Evolutionary conservation across 2,888 invertebrate species (phyloP).

Genomic region (Ormyrus pomaceus): DNA sequence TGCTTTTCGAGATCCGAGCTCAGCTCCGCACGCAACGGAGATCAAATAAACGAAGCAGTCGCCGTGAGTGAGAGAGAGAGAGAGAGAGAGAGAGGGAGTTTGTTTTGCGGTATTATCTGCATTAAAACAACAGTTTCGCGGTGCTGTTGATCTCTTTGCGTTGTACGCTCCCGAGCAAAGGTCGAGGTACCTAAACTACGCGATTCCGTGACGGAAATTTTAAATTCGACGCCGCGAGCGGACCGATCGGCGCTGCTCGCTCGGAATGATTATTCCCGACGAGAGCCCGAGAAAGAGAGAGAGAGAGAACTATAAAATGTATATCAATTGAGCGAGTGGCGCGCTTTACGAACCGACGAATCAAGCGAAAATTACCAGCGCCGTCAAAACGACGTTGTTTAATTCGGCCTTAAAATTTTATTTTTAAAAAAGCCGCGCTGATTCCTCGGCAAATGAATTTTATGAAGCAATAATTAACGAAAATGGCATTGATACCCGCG

Average conservation of each 20-base stretch:
- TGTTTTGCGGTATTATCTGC: slow-evolving; percentile 35
- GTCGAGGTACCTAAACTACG: neutral
- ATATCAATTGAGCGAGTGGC: slow-evolving; percentile 6
- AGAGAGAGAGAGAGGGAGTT: slow-evolving; percentile 39
- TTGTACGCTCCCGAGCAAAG: neutral
- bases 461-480: slow-evolving; percentile 7
- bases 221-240: slow-evolving; percentile 14
- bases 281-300: neutral
- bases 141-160: neutral
- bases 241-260: neutral
- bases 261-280: slow-evolving; percentile 6
- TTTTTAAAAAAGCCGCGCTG: no score
- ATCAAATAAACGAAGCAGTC: slow-evolving; percentile 31
- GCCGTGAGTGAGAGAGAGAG: neutral
- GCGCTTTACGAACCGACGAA: neutral
- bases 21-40: neutral
- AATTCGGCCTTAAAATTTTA: no score
- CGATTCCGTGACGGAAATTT: slow-evolving; percentile 40
- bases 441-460: neutral
- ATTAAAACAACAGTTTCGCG: slow-evolving; percentile 34
- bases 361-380: no score
- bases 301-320: neutral
- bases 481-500: neutral
- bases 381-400: no score
- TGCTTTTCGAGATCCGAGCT: no score